A percentile compares a stretch with the other conserved stretches of the same genome.
These are phyloP conservation scores for Oxygymnocypris stewartii DNA, from an alignment of 2,113 vertebrate species.

Conservation along the genomic window DNA sequence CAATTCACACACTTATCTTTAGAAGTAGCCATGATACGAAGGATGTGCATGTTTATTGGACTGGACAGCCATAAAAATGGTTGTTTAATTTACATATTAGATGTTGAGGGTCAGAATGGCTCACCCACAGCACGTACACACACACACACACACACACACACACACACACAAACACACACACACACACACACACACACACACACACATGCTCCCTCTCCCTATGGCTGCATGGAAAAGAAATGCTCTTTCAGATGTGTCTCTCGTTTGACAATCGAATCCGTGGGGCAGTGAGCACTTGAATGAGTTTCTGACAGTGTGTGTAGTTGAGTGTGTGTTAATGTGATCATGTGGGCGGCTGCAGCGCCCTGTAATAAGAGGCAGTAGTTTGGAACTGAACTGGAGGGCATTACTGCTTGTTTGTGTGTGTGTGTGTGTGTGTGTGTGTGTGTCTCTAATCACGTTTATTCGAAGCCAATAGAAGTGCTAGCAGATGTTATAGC, in stretches of 20 bases:
- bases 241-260: not conserved
- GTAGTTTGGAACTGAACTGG: not conserved
- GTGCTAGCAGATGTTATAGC: not conserved
- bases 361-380: not conserved
- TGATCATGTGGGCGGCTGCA: constrained; percentile 24
- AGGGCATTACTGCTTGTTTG: not conserved
- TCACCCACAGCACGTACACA: not conserved
- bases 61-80: not conserved
- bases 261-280: not conserved
- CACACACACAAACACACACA: not conserved
- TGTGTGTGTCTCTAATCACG: not conserved
- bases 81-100: not conserved
- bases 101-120: not conserved
- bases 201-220: not conserved
- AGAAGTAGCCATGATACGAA: not conserved
- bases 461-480: constrained; percentile 18
- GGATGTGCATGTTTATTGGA: not conserved
- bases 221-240: not conserved
- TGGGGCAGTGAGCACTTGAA: constrained; percentile 21
- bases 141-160: not conserved
- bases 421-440: constrained; percentile 8
- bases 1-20: not conserved
- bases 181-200: not conserved
- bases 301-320: not conserved
- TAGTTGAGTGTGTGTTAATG: constrained; percentile 36